Evolutionary conservation across 92 coral and sea anemone species (phyloP).

Genomic region (Muricea muricata): DNA sequence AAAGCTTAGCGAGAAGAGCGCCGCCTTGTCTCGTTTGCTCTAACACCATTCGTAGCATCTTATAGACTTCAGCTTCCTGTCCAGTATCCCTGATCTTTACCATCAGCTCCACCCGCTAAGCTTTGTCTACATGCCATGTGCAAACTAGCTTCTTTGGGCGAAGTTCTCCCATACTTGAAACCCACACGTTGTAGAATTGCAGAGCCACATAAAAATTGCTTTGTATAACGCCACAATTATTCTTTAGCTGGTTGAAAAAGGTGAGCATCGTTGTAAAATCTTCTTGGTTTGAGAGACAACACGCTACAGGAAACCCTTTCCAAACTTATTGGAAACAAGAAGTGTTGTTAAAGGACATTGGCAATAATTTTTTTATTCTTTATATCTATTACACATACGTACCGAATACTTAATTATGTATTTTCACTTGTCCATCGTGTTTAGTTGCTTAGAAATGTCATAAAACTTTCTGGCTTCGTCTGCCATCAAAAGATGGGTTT

Average conservation of each 20-base stretch:
- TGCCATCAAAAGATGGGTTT: too few species aligned
- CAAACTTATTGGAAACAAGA: slow-evolving; percentile 65
- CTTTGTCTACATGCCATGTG: too few species aligned
- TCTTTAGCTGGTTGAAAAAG: slow-evolving; percentile 50
- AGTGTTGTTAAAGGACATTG: too few species aligned
- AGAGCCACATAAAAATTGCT: slow-evolving; percentile 60
- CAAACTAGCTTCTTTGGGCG: slow-evolving; percentile 57
- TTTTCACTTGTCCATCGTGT: too few species aligned
- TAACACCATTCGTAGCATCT: slow-evolving; percentile 50
- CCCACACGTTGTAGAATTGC: too few species aligned
- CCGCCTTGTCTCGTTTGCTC: slow-evolving; percentile 30
- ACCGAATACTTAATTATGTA: too few species aligned
- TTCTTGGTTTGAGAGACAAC: slow-evolving; percentile 72
- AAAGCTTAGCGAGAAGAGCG: slow-evolving; percentile 18
- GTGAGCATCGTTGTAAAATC: slow-evolving; percentile 63
- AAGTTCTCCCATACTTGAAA: slow-evolving; percentile 50
- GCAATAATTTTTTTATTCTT: too few species aligned
- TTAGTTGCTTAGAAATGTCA: too few species aligned
- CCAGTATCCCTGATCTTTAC: slow-evolving; percentile 21
- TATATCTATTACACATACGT: too few species aligned
- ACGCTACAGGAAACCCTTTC: slow-evolving; percentile 75
- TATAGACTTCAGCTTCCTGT: slow-evolving; percentile 43
- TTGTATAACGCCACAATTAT: slow-evolving; percentile 48
- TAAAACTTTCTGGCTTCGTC: too few species aligned
- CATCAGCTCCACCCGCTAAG: slow-evolving; percentile 48